Conservation (phyloP, 2,797 vertebrate genomes). For the Periparus ater region DNA sequence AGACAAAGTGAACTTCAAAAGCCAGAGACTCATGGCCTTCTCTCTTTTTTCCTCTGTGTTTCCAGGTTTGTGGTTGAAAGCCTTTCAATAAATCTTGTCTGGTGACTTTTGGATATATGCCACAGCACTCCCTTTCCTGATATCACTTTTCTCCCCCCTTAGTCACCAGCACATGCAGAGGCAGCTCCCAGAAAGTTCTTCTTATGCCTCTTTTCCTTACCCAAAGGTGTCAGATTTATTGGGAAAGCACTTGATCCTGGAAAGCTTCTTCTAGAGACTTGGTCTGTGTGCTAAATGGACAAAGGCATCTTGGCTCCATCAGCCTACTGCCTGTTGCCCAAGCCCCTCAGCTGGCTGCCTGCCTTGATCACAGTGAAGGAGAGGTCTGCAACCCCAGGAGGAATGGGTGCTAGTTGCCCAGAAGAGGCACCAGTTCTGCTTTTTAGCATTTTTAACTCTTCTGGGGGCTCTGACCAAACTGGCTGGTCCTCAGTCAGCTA, state of each 20-base stretch:
- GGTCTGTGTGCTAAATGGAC: background rate
- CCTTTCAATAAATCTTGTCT: background rate
- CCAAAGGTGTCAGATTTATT: background rate
- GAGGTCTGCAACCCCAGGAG: background rate
- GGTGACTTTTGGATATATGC: background rate
- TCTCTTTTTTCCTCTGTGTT: background rate
- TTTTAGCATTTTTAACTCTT: background rate
- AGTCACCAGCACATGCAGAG: accelerated
- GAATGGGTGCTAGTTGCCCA: accelerated
- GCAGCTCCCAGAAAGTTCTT: background rate
- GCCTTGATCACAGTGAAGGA: background rate
- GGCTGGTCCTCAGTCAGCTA: background rate
- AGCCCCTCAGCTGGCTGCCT: background rate
- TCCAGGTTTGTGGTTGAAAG: background rate
- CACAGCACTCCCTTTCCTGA: background rate
- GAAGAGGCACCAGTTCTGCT: background rate
- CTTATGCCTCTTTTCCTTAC: background rate
- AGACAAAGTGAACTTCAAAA: background rate
- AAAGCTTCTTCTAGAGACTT: background rate
- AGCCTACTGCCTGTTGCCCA: background rate
- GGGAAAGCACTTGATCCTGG: background rate
- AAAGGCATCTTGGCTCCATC: background rate
- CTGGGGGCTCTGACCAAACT: background rate
- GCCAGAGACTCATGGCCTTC: background rate
- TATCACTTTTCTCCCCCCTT: background rate